Conservation (phyloP, 1,140 invertebrate species). For the Cotesia chilonis region DNA sequence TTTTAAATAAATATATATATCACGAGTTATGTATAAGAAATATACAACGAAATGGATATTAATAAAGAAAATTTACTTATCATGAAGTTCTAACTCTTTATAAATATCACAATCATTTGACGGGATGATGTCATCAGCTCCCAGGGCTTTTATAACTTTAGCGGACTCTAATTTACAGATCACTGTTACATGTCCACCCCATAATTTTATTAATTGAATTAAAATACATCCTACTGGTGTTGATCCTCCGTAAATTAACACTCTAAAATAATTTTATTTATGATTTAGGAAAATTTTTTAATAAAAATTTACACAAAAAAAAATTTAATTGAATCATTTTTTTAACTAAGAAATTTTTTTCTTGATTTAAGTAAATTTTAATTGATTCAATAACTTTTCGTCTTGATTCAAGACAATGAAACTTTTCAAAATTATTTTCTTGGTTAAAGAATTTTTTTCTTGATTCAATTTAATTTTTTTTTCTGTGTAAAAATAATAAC, state of each 20-base stretch:
- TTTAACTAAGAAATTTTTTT: too few relatives aligned
- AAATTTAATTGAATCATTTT: too few relatives aligned
- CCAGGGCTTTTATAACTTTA: conserved; percentile 68
- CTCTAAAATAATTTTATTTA: conserved; percentile 59
- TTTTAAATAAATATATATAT: background rate
- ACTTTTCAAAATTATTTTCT: too few relatives aligned
- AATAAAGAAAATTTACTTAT: conserved; percentile 50
- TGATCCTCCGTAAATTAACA: conserved; percentile 75
- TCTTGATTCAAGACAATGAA: too few relatives aligned
- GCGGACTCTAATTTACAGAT: conserved; percentile 67
- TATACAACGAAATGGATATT: too few relatives aligned
- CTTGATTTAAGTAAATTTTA: too few relatives aligned
- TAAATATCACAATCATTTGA: conserved; percentile 58
- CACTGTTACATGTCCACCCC: conserved; percentile 71
- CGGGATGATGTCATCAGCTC: conserved; percentile 68
- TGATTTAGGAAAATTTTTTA: background rate
- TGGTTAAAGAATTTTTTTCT: too few relatives aligned
- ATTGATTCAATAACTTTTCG: too few relatives aligned
- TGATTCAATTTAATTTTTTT: too few relatives aligned
- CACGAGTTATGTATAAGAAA: too few relatives aligned
- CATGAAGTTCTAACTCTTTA: conserved; percentile 58
- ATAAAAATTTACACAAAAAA: background rate
- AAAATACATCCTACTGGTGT: conserved; percentile 77
- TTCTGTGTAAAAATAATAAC: conserved; percentile 49
- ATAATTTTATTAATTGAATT: conserved; percentile 75